Evolutionary conservation across 2,797 vertebrate species (phyloP), one percentile per base, ranked within the genome.

Genomic region (Oryzias dopingdopingensis): DNA sequence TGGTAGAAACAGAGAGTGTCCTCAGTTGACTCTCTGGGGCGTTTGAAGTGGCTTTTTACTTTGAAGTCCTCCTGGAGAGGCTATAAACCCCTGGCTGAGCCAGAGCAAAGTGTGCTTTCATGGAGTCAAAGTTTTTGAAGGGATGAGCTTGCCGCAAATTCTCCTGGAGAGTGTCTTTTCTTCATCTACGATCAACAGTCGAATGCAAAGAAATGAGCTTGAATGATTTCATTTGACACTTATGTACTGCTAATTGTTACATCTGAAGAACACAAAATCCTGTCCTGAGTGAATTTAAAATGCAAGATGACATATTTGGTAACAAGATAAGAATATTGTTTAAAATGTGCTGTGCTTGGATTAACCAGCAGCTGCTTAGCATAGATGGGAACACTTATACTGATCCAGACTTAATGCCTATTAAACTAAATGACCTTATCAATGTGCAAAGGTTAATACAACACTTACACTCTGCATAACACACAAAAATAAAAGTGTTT

Each of bases 31-130:
- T 87, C 81, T 70, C 42, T 8, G 70, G 62, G 52, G 76, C 81
- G 86, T 91, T 90, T 92, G 89, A 92, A 90, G 89, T 84, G 72
- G 76, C 80, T 81, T 78, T 73, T 59, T 77, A 79, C 88, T 90
- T 90, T 91, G 89, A 91, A 88, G 89, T 77, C 77, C 72, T 67
- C 77, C 70, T 86, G 71, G 72, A 86, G 77, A 86, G 79, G 65
- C 67, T 70, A 52, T 76, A 51, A 79, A 61, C 58, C 22, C 18
- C 65, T 47, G 67, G 65, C 70, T 69, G 72, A 86, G 65, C 45
- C 24, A 48, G 81, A 86, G 84, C 78, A 88, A 74, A 89, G 79
- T 59, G 67, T 66, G 75, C 81, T 82, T 89, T 86, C 81, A 83
- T 66, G 60, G 72, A 52, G 59, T 68, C 14, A 2, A 60, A 56